Evolutionary conservation across 2,113 vertebrate species (phyloP).

Genomic region (Nymphicus hollandicus): DNA sequence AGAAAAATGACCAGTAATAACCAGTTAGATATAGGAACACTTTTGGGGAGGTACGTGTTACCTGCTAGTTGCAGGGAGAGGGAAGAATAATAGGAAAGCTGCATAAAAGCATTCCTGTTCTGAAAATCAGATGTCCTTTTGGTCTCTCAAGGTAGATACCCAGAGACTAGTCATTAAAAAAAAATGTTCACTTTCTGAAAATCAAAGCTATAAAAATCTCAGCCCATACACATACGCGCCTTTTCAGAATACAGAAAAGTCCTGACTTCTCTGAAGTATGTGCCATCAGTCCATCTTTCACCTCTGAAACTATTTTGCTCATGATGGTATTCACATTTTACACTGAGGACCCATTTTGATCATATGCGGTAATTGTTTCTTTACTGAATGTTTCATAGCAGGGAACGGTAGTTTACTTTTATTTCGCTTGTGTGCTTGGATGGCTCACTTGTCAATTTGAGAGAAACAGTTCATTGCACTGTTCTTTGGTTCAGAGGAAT

Average conservation of each 20-base stretch:
- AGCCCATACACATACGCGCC: rapidly evolving
- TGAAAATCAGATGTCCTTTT: neutral
- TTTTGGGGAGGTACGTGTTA: neutral
- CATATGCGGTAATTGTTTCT: neutral
- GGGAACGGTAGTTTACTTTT: neutral
- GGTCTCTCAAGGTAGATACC: neutral
- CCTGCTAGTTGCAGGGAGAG: neutral
- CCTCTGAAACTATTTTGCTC: neutral
- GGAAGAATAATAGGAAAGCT: neutral
- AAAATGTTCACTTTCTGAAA: neutral
- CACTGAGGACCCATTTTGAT: neutral
- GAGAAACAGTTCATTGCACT: neutral
- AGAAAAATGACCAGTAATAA: neutral
- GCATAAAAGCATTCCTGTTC: neutral
- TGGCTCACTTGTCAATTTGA: rapidly evolving
- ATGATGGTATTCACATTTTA: neutral
- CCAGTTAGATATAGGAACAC: neutral
- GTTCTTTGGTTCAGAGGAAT: neutral
- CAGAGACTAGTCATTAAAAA: neutral
- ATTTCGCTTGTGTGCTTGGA: neutral
- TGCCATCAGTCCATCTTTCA: neutral
- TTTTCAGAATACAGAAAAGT: neutral
- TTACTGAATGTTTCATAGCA: neutral
- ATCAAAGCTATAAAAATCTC: neutral
- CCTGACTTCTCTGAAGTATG: neutral